Evolutionary conservation across 2,113 vertebrate species (phyloP).

Genomic region (Silurus asotus): DNA sequence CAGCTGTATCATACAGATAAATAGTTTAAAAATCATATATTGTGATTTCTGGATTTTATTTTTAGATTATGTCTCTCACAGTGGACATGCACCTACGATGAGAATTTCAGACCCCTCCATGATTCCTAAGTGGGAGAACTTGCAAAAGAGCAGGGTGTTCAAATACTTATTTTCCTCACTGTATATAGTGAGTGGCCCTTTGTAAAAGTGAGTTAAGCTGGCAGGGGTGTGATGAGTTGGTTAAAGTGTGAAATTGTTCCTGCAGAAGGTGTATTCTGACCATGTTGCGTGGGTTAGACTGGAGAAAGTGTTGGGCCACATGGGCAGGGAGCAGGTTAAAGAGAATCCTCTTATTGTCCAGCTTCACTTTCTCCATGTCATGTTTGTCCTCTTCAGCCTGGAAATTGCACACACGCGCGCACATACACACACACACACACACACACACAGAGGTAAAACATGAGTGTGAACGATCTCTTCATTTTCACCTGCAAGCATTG

Average conservation of each 20-base stretch:
- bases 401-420: conserved; percentile 25
- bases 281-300: conserved; percentile 99
- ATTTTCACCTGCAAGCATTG: conserved; percentile 48
- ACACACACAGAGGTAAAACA: background rate
- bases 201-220: background rate
- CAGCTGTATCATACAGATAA: too few species aligned
- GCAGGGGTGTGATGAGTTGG: background rate
- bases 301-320: conserved; percentile 96
- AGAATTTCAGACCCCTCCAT: too few species aligned
- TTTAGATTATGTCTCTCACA: too few species aligned
- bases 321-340: conserved; percentile 97
- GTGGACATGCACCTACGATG: too few species aligned
- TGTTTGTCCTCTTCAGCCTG: conserved; percentile 95
- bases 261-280: conserved; percentile 70
- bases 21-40: too few species aligned
- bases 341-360: conserved; percentile 97
- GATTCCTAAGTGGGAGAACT: too few species aligned
- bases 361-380: conserved; percentile 96
- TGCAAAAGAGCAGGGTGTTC: too few species aligned
- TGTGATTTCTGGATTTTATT: too few species aligned
- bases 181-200: background rate
- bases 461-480: background rate
- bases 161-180: too few species aligned
- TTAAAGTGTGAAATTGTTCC: conserved; percentile 23
- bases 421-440: conserved; percentile 7